Base-by-base conservation (phyloP, 1,140 invertebrate species). In the Monochamus saltuarius region DNA sequence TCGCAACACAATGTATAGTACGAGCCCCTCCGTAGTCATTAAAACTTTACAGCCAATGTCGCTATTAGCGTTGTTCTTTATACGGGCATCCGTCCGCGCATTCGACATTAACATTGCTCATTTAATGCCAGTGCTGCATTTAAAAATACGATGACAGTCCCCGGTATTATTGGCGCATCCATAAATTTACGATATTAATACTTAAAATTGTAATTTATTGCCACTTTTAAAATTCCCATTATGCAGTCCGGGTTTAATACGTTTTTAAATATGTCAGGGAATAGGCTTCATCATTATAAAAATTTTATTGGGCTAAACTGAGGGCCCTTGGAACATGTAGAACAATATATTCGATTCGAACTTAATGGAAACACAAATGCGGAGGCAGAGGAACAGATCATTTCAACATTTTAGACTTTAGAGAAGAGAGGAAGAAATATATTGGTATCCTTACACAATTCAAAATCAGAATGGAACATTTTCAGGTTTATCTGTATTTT, bases 121-220 rank as follows among this genome's bases (percentile, higher is more conserved):
- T 61, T 64, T 64, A 64, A 60, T 64, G 59, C 54, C 58, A 29
- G 51, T 19, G 56, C 50, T 56, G 56, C 56, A 58, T 57, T 64
- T 55, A 56, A 61, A 65, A 61, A 61, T 67, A 65, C 63, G 61
- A 65, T 61, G 61, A 68, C 64, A 63, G 66, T 65, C 60, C 61
- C 58, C 51, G 57, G 56, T 66, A 68, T 65, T 64, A 65, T 67
- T 64, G 66, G 62, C 59, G 50, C 56, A 61, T 51, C 51, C 63
- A 65, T 68, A 68, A 68, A 68, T 68, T 62, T 50, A 55, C 53
- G 57, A 65, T 65, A 64, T 64, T 64, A 64, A 64, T 64, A 59
- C 62, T 64, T 59, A 64, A 64, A 64, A 59, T 59, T 56, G 53
- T 56, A 59, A 64, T 64, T 64, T 64, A 64, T 64, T 58, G 57